Percentiles rank a stretch among this genome's conserved stretches.
Conservation (phyloP, 1,140 invertebrate genomes). For the Hycleus phaleratus region DNA sequence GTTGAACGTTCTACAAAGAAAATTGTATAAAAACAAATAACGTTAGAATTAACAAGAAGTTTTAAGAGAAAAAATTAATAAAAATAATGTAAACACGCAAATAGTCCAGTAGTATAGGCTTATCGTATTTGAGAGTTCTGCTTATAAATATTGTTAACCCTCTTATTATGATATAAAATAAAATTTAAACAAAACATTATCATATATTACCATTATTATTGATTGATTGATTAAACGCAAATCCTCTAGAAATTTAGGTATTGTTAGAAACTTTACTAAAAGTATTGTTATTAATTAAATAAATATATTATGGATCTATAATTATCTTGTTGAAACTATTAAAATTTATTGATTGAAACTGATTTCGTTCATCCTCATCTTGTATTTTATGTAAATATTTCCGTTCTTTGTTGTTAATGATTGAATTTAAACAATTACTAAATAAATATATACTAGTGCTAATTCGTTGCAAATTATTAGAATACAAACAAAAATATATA, state of each 20-base stretch:
- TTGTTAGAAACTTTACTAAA: slow-evolving; percentile 23
- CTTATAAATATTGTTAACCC: slow-evolving; percentile 25
- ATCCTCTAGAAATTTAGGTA: slow-evolving; percentile 21
- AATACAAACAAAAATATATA: too few relatives aligned
- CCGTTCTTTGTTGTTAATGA: too few relatives aligned
- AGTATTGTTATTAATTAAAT: slow-evolving; percentile 21
- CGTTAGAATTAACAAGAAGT: neutral
- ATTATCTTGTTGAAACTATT: slow-evolving; percentile 21
- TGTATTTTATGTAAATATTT: too few relatives aligned
- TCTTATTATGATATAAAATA: neutral
- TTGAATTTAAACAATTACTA: too few relatives aligned
- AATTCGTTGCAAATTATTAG: too few relatives aligned
- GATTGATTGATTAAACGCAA: slow-evolving; percentile 24
- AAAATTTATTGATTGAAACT: too few relatives aligned
- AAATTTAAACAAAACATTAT: neutral
- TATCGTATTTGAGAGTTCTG: slow-evolving; percentile 26
- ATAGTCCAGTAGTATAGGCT: slow-evolving; percentile 25
- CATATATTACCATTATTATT: neutral
- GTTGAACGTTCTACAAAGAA: neutral
- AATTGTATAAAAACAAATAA: too few relatives aligned
- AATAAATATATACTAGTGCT: too few relatives aligned
- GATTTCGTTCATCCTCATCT: too few relatives aligned
- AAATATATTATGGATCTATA: slow-evolving; percentile 15
- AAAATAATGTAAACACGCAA: slow-evolving; percentile 8
- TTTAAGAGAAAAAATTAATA: neutral